Evolutionary conservation across 2,797 vertebrate species (phyloP), one percentile per base, ranked within the genome.

Genomic region (Sebastes wilsoni): DNA sequence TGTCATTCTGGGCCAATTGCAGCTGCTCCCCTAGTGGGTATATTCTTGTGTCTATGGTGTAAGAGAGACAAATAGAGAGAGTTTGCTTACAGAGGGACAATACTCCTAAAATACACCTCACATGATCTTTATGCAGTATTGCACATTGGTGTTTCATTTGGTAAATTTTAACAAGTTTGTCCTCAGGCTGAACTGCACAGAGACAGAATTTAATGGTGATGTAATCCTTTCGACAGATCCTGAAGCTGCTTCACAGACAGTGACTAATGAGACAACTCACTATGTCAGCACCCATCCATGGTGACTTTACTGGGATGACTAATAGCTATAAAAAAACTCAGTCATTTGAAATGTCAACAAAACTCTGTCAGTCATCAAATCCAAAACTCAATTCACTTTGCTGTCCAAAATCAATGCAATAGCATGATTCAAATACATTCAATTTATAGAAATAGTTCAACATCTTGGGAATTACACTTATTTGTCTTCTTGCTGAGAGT

Each of bases 1-100:
- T 94, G 92, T 92, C 75, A 78, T 69, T 90, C 56, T 87, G 30
- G 27, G 65, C 92, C 92, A 93, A 92, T 93, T 82, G 56, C 59
- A 65, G 80, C 61, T 0, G 2, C 58, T 75, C 28, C 66, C 60
- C 69, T 14, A 0, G 54, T 60, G 58, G 67, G 75, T 56, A 32
- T 66, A 55, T 81, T 75, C 7, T 8, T 66, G 82, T 67, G 82
- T 66, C 69, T 22, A 18, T 49, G 42, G 42, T 0, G 18, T 49
- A 0, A 38, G 28, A 76, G 52, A 65, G 23, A 46, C 22, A 52
- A 42, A 55, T 20, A 10, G 38, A 49, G 66, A 12, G 46, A 42
- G 64, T 52, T 49, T 74, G 67, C 69, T 59, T 60, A n/a, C 69
- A 72, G 46, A 46, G 38, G 55, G 5, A 69, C 66, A 75, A 62